Conservation (phyloP, 2,888 invertebrate species). For the Microctonus aethiopoides region DNA sequence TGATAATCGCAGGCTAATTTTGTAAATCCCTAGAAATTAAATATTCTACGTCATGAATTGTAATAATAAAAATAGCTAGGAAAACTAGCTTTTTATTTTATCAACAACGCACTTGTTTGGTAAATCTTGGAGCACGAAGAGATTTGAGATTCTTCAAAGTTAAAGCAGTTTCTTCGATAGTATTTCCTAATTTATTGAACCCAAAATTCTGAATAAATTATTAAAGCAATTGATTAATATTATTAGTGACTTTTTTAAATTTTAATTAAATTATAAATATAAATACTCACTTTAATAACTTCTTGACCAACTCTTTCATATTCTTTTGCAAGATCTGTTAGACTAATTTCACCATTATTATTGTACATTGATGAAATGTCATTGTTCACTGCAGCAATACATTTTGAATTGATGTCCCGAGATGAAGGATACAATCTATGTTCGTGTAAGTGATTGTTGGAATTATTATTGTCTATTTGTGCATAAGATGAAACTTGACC, state of each 20-base stretch:
- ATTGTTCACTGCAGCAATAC: neutral
- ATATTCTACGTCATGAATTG: too few relatives aligned
- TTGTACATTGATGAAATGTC: neutral
- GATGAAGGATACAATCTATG: too few relatives aligned
- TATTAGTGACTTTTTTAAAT: neutral
- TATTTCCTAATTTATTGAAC: conserved; percentile 36
- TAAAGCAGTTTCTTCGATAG: conserved; percentile 37
- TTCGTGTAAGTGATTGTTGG: neutral
- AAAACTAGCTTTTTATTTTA: neutral
- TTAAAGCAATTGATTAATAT: neutral
- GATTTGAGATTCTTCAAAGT: conserved; percentile 4
- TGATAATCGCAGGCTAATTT: too few relatives aligned
- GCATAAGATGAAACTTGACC: neutral
- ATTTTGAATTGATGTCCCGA: neutral
- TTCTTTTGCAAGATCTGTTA: conserved; percentile 35
- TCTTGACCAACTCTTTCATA: conserved; percentile 38
- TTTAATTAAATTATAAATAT: neutral
- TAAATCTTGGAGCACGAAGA: neutral
- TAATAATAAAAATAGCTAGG: too few relatives aligned
- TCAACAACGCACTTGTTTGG: conserved; percentile 16
- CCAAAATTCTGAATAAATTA: conserved; percentile 36
- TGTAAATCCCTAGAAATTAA: too few relatives aligned
- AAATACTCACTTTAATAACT: conserved; percentile 38
- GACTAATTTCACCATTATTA: neutral
- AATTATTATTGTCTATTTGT: too few relatives aligned